These are phyloP conservation scores for Hoplodrina blanda DNA, from an alignment of 2,888 invertebrate genomes.

Conservation along the genomic window DNA sequence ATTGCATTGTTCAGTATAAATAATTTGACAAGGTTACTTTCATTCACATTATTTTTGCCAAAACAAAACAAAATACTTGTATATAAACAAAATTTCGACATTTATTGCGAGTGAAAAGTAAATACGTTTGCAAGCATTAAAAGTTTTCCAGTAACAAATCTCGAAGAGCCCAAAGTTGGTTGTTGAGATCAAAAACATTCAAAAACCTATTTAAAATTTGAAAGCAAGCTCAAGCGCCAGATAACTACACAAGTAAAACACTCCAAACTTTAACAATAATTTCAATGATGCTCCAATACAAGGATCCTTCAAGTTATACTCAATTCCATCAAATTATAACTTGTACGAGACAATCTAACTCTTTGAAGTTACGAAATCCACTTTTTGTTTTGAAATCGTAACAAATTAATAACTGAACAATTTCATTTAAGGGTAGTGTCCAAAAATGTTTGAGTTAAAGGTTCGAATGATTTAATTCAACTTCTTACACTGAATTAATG, in stretches of 20 bases:
- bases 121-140: constrained; percentile 46
- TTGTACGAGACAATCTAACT: constrained; percentile 66
- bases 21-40: constrained; percentile 1
- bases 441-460: constrained; percentile 75
- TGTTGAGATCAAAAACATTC: constrained; percentile 59
- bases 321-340: constrained; percentile 69
- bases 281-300: constrained; percentile 65
- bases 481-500: constrained; percentile 85
- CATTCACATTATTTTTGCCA: constrained; percentile 12
- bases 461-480: constrained; percentile 85
- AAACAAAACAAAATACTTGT: neutral
- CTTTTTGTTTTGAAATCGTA: constrained; percentile 70
- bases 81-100: constrained; percentile 9
- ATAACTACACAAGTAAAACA: constrained; percentile 67
- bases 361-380: constrained; percentile 66
- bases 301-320: constrained; percentile 57
- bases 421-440: constrained; percentile 71
- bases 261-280: constrained; percentile 67
- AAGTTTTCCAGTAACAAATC: constrained; percentile 53
- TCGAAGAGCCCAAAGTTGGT: constrained; percentile 49
- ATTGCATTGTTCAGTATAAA: constrained; percentile 9
- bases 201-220: constrained; percentile 64
- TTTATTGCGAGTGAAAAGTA: constrained; percentile 18
- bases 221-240: constrained; percentile 54
- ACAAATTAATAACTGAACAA: constrained; percentile 76